Evolutionary conservation across 1,140 invertebrate genomes (phyloP).

Genomic region (Oreohelix idahoensis): DNA sequence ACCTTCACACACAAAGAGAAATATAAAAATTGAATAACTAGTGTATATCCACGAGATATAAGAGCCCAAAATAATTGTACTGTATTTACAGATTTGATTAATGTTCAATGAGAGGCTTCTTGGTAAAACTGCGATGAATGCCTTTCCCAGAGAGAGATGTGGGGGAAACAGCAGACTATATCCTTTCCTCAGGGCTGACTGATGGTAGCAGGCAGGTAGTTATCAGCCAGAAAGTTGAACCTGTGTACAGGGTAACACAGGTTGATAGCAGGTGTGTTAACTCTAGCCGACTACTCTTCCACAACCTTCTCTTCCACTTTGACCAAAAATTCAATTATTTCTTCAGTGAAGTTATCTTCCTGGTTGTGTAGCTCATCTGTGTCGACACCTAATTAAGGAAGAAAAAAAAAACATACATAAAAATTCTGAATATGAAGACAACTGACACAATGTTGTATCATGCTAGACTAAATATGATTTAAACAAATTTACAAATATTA

Average conservation of each 20-base stretch:
- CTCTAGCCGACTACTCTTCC: slow-evolving; percentile 64
- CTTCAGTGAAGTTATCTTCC: slow-evolving; percentile 91
- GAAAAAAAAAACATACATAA: background rate
- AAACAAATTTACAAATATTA: no score
- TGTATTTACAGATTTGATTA: background rate
- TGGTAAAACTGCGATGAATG: background rate
- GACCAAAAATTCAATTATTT: slow-evolving; percentile 96
- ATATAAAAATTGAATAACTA: no score
- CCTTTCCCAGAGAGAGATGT: background rate
- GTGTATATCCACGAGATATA: background rate
- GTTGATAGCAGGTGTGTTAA: background rate
- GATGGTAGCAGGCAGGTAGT: slow-evolving; percentile 7
- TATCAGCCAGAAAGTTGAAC: background rate
- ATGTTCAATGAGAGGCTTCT: background rate
- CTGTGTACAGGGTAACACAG: background rate
- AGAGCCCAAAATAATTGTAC: background rate
- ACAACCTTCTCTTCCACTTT: slow-evolving; percentile 92
- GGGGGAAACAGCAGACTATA: background rate
- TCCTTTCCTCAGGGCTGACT: background rate
- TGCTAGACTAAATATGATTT: no score
- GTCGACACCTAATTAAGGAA: slow-evolving; percentile 82
- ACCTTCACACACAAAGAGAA: background rate
- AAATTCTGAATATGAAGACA: no score
- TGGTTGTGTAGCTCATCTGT: slow-evolving; percentile 91
- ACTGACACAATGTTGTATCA: no score